Conservation (phyloP, 2,797 vertebrate genomes). For the Antrozous pallidus region DNA sequence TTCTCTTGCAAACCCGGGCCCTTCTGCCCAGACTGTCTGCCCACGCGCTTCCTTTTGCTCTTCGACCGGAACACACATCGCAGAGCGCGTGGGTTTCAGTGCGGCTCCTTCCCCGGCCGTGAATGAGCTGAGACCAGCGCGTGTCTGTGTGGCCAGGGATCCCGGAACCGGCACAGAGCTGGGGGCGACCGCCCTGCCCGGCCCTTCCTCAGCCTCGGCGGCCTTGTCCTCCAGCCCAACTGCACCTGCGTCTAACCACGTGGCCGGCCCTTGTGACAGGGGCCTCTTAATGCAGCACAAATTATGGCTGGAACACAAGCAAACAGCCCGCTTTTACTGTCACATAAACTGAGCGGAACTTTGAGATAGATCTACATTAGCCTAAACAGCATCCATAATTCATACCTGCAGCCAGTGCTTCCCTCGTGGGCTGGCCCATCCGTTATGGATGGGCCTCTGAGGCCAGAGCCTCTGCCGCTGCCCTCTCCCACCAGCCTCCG, state of each 20-base stretch:
- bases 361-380: slow-evolving; percentile 86
- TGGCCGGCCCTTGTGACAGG: slow-evolving; percentile 74
- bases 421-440: slow-evolving; percentile 86
- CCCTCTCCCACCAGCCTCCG: slow-evolving; percentile 81
- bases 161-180: rapidly evolving
- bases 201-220: rapidly evolving
- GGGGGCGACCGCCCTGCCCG: background rate
- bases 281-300: slow-evolving; percentile 78
- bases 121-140: background rate
- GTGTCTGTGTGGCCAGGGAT: rapidly evolving
- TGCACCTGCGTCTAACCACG: slow-evolving; percentile 72
- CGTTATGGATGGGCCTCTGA: slow-evolving; percentile 92
- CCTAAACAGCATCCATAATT: slow-evolving; percentile 95
- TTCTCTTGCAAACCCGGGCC: background rate
- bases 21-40: background rate
- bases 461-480: slow-evolving; percentile 84
- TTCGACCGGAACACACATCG: background rate
- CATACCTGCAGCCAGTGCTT: slow-evolving; percentile 89
- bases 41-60: background rate
- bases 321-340: slow-evolving; percentile 85
- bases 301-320: slow-evolving; percentile 81
- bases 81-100: background rate
- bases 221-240: slow-evolving; percentile 20
- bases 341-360: slow-evolving; percentile 84
- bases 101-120: background rate